A percentile compares a stretch with the other conserved stretches of the same genome.
phyloP scores from a whole-genome alignment of 2,797 vertebrate species.

The Artibeus jamaicensis region DNA sequence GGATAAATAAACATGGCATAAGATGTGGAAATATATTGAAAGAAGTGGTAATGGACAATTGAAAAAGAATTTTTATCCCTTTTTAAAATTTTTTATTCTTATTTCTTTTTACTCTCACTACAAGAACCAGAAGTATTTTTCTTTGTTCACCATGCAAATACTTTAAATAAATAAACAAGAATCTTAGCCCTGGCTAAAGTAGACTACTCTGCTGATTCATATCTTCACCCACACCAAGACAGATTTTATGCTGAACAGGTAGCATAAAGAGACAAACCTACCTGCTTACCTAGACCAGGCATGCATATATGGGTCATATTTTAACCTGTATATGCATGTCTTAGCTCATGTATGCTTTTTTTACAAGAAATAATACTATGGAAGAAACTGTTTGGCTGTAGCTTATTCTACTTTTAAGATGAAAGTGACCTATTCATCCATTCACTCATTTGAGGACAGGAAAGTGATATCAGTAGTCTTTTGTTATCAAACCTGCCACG shows the following conservation, averaged over 20 bases:
- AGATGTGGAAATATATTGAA: slow-evolving; percentile 28
- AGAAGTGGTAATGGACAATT: background rate
- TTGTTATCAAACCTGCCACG: no score
- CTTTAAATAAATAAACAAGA: slow-evolving; percentile 2
- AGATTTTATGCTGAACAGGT: background rate
- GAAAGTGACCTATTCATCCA: no score
- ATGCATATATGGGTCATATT: no score
- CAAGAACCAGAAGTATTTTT: background rate
- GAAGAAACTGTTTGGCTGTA: no score
- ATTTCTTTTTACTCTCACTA: background rate
- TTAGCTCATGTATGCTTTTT: no score
- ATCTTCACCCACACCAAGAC: background rate
- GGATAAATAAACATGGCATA: slow-evolving; percentile 59
- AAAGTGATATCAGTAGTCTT: no score
- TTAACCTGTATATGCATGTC: no score
- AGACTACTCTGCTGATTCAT: background rate
- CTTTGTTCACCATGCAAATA: slow-evolving; percentile 1
- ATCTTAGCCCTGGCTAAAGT: background rate
- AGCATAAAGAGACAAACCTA: background rate
- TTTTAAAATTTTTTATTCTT: background rate
- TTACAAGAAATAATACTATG: no score
- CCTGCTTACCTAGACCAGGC: background rate
- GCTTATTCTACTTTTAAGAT: no score
- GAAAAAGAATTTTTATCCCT: background rate
- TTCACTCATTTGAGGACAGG: no score